These are phyloP conservation scores for Lytechinus variegatus DNA, from an alignment of 35 echinoderm and acorn worm genomes.

Conservation along the genomic window DNA sequence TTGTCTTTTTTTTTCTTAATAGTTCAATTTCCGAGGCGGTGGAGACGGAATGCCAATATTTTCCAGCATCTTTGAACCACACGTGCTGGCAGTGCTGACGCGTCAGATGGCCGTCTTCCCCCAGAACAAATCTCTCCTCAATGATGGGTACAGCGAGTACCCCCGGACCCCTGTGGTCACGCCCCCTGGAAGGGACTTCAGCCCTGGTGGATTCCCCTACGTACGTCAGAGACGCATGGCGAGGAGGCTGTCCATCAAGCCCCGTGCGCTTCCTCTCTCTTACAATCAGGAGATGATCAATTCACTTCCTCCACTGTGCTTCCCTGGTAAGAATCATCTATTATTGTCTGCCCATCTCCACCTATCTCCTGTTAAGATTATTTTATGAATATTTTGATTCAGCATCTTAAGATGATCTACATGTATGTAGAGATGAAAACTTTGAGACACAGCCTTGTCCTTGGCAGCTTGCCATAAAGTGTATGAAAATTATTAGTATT, in stretches of 20 bases:
- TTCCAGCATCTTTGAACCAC: slow-evolving; percentile 63
- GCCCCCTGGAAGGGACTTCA: slow-evolving; percentile 38
- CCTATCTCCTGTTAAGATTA: neutral
- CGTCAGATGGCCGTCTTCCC: slow-evolving; percentile 79
- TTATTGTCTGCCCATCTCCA: neutral
- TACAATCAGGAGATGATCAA: slow-evolving; percentile 89
- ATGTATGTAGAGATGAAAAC: too few species aligned
- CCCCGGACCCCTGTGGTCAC: slow-evolving; percentile 43
- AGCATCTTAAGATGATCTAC: too few species aligned
- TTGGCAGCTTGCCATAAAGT: too few species aligned
- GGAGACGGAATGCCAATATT: slow-evolving; percentile 64
- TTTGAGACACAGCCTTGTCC: too few species aligned
- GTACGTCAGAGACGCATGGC: slow-evolving; percentile 30
- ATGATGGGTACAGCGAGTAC: neutral
- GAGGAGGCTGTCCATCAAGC: slow-evolving; percentile 74
- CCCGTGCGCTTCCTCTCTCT: slow-evolving; percentile 59
- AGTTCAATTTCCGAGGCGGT: neutral
- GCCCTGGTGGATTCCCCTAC: neutral
- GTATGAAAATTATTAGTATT: too few species aligned
- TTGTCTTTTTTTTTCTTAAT: neutral
- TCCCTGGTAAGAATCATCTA: slow-evolving; percentile 75
- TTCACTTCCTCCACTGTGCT: slow-evolving; percentile 82
- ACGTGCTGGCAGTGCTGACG: slow-evolving; percentile 83
- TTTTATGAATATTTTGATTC: neutral
- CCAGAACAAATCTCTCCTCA: slow-evolving; percentile 51